phyloP scores from a whole-genome alignment of 2,113 vertebrate species.

The Chinchilla lanigera region DNA sequence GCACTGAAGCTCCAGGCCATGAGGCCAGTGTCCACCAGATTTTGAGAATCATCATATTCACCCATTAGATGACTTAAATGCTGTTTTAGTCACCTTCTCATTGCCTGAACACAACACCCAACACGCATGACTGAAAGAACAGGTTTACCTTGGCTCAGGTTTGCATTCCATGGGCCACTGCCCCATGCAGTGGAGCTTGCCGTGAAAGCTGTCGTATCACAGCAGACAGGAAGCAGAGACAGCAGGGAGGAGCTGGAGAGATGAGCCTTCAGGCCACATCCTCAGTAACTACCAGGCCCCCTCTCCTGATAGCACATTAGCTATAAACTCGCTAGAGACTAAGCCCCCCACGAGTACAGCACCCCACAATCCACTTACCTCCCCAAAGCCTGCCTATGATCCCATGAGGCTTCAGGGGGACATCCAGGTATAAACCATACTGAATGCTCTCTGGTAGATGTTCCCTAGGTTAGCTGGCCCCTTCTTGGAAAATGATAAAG shows the following conservation, averaged over 20 bases:
- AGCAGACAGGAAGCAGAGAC: not conserved
- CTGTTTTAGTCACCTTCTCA: not conserved
- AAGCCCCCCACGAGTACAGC: not conserved
- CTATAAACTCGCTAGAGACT: not conserved
- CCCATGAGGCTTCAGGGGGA: not conserved
- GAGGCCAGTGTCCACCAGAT: not conserved
- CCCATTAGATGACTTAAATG: not conserved
- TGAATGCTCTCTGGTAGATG: not conserved
- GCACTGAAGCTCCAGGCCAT: not conserved
- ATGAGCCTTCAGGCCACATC: not conserved
- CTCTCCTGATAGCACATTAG: not conserved
- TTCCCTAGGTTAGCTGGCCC: not conserved
- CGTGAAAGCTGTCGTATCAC: not conserved
- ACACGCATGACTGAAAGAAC: not conserved
- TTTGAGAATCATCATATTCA: not conserved
- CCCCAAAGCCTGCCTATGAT: not conserved
- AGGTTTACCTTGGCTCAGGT: not conserved
- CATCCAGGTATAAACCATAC: not conserved
- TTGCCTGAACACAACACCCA: not conserved
- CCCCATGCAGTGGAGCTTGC: not conserved
- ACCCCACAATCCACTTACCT: not conserved
- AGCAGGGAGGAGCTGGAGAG: not conserved
- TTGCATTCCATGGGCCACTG: not conserved
- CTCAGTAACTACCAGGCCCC: not conserved
- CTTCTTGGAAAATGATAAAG: not conserved